phyloP scores from a whole-genome alignment of 2,888 invertebrate genomes.

The Bruchidius siliquastri region DNA sequence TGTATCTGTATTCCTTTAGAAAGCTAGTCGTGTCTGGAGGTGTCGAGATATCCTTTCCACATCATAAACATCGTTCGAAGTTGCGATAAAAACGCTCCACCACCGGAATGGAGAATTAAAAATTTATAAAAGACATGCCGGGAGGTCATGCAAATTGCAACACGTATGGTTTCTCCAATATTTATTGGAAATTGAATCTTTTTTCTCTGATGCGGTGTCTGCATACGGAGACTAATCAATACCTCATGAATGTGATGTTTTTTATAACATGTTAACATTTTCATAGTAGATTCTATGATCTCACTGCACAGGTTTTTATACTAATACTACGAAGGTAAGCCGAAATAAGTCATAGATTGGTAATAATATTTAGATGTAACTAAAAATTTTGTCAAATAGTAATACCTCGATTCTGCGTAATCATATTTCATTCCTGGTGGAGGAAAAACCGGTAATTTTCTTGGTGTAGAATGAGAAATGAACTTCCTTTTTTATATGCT shows the following conservation, averaged over 20 bases:
- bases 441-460: too few relatives aligned
- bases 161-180: neutral
- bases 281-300: too few relatives aligned
- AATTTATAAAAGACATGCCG: neutral
- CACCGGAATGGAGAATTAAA: neutral
- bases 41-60: conserved; percentile 34
- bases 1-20: conserved; percentile 39
- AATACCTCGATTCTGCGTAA: too few relatives aligned
- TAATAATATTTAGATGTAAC: too few relatives aligned
- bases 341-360: too few relatives aligned
- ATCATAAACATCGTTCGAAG: conserved; percentile 32
- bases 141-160: neutral
- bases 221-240: neutral
- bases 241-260: neutral
- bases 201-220: neutral
- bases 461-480: too few relatives aligned
- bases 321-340: too few relatives aligned
- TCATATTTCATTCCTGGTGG: too few relatives aligned
- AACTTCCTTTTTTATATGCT: too few relatives aligned
- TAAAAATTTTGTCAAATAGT: too few relatives aligned
- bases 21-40: conserved; percentile 35
- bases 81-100: conserved; percentile 36
- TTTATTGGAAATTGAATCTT: neutral
- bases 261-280: neutral
- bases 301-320: too few relatives aligned